Base-by-base conservation (phyloP, 2,113 vertebrate species). In the Ameiurus melas region DNA sequence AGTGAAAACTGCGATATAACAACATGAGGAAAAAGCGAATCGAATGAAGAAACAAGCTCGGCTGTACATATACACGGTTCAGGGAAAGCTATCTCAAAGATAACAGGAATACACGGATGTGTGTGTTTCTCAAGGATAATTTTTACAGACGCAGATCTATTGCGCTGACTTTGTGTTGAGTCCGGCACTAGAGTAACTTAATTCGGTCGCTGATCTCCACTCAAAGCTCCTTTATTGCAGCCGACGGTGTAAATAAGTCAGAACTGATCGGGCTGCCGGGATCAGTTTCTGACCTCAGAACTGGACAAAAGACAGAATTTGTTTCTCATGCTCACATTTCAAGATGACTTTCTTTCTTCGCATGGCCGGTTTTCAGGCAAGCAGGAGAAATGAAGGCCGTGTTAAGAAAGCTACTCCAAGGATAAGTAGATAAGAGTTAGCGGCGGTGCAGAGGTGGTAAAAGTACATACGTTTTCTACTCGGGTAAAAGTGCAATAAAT, bases 251-350 rank as follows among this genome's bases (percentile, higher is more conserved):
- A 84, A 87, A 90, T 88, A 87, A 90, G 78, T 88, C 80, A 70
- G 75, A 83, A 83, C 70, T 30, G 14, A 73, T 73, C 53, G n/a
- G 71, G 82, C 80, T 43, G 36, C 43, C 7, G 60, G 89, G 83
- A 84, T 88, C 89, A 19, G 89, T 88, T 90, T 90, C 87, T 84
- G 87, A 90, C 84, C 89, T 88, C 84, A 70, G 70, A 86, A 83
- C 70, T 33, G 75, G 83, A 90, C 89, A 90, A 90, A 86, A 83
- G 71, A 80, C 87, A 88, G 71, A 86, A 86, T 88, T 88, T 90
- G 79, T 71, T 88, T 90, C 87, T 88, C 87, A 90, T 58, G 84
- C 87, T 88, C 87, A 25, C 73, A 79, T 90, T 90, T 90, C 87
- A 86, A 79, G 87, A 75, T 55, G 33, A 81, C 83, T 78, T 64